Base-by-base conservation (phyloP, 2,888 invertebrate genomes). In the Drosophila neutralis region DNA sequence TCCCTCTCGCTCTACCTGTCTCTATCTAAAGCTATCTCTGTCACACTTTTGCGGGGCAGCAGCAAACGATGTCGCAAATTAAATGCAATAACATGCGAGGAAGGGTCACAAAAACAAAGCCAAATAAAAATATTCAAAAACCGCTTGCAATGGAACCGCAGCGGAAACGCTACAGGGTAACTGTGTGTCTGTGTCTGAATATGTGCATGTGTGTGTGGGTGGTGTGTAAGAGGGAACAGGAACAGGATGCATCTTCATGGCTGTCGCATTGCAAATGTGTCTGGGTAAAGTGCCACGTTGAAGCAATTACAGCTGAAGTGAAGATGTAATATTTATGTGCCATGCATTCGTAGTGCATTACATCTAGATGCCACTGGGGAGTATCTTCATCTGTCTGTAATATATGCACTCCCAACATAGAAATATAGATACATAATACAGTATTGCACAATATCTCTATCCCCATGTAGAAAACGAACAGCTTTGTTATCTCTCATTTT, bases 1-100 rank as follows among this genome's bases (percentile, higher is more conserved):
- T 53, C 66, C 15, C 38, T 48, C 18, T 24, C 15, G 8, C 45
- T 24, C 24, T 15, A 15, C 24, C 64, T 21, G 24, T 59, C 66
- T 62, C 36, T 57, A 11, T 52, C 60, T 21, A 54, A 18, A 38
- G 10, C 42, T 38, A 29, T 13, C 38, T 38, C 24, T 31, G 7
- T 58, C 33, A 51, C 64, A 10, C 38, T 40, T 33, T 33, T 24
- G 4, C 7, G 21, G 31, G 42, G 31, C 51, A 68, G 63, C 61
- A 45, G 74, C 70, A 70, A 73, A 78, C 78, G 71, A 75, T 83
- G 82, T 68, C 76, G 74, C 82, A 87, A 89, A 87, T 87, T 83
- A 89, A 88, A 86, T 87, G 88, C 82, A 89, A 88, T 82, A 89
- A 86, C 80, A 85, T 65, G 72, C 77, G 59, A 64, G 13, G 35